phyloP scores from a whole-genome alignment of 2,797 vertebrate genomes.

The Yasuhikotakia modesta region DNA sequence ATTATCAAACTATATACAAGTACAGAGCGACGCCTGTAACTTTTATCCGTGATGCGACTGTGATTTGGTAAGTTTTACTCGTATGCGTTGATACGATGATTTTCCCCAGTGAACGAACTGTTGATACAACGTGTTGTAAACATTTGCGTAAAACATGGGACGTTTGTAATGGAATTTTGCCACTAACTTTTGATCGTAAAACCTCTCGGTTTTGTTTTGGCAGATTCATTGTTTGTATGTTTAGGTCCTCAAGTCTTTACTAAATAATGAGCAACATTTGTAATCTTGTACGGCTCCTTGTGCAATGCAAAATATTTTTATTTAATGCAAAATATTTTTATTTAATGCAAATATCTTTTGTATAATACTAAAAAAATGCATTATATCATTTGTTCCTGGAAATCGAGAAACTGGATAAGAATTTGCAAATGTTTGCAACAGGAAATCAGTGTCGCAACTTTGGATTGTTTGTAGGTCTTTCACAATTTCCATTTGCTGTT shows the following conservation, averaged over 20 bases:
- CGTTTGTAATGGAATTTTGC: no score
- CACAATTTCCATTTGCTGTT: background rate
- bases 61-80: constrained; percentile 62
- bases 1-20: constrained; percentile 5
- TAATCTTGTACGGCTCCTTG: background rate
- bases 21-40: constrained; percentile 4
- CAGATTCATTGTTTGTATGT: background rate
- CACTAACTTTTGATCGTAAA: no score
- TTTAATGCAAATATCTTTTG: no score
- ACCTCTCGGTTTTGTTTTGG: background rate
- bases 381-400: constrained; percentile 7
- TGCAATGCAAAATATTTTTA: background rate
- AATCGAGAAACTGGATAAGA: constrained; percentile 58
- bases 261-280: no score
- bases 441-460: constrained; percentile 46
- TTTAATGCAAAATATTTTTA: no score
- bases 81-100: no score
- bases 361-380: no score
- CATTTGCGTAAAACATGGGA: no score
- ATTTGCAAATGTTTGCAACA: constrained; percentile 61
- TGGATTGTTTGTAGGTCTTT: no score
- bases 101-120: no score
- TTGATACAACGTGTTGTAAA: no score
- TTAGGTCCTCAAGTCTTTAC: background rate
- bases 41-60: constrained; percentile 60